Percentiles rank a stretch among this genome's conserved stretches.
Conservation (phyloP, 2,888 invertebrate species). For the Drosophila tripunctata region DNA sequence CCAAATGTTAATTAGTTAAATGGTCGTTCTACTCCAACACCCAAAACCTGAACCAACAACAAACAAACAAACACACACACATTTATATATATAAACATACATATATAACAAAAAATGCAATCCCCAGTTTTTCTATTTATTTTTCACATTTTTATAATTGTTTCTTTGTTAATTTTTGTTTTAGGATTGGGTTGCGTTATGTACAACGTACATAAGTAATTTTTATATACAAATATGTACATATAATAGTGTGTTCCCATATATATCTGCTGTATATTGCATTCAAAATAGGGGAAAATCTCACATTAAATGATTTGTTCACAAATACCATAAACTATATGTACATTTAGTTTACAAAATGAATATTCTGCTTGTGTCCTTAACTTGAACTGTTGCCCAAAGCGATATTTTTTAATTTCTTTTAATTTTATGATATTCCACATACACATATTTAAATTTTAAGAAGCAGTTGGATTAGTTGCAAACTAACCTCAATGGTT, state of each 20-base stretch:
- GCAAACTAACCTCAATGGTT: too few relatives aligned
- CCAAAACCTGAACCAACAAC: constrained; percentile 33
- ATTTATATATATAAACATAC: constrained; percentile 16
- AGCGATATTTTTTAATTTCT: too few relatives aligned
- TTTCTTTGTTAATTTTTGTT: constrained; percentile 38
- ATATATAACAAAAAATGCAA: constrained; percentile 26
- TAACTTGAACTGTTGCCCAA: too few relatives aligned
- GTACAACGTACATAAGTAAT: constrained; percentile 3
- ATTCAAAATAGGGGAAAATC: too few relatives aligned
- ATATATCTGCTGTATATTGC: too few relatives aligned
- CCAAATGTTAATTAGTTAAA: constrained; percentile 83
- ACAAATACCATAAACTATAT: too few relatives aligned
- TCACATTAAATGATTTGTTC: too few relatives aligned
- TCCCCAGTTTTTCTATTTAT: constrained; percentile 48
- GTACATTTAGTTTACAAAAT: too few relatives aligned
- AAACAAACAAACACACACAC: constrained; percentile 29
- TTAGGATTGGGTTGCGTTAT: constrained; percentile 58
- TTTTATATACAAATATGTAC: background rate
- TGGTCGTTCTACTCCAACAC: constrained; percentile 66
- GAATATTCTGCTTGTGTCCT: too few relatives aligned
- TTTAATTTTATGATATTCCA: too few relatives aligned
- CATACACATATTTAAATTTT: too few relatives aligned
- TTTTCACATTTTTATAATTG: constrained; percentile 48
- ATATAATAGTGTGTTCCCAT: background rate
- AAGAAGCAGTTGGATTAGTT: too few relatives aligned